A percentile compares a stretch with the other conserved stretches of the same genome.
These are phyloP conservation scores for Rhadinocentrus ornatus DNA, from an alignment of 2,797 vertebrate species.

Conservation along the genomic window DNA sequence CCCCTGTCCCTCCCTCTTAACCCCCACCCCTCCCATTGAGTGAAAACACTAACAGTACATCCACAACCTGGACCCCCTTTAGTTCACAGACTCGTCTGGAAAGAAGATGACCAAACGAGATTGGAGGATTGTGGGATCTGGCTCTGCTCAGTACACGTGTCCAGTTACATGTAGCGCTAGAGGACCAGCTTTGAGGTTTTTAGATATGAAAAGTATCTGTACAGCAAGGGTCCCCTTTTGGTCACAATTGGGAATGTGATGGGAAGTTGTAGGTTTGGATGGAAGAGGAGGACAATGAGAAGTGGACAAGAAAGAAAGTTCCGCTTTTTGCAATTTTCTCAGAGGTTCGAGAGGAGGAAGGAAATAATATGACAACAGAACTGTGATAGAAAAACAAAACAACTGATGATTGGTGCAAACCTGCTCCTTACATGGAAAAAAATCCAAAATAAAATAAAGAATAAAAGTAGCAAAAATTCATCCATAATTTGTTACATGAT, in stretches of 20 bases:
- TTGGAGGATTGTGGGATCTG: slow-evolving; percentile 65
- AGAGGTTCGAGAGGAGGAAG: slow-evolving; percentile 55
- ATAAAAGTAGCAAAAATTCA: slow-evolving; percentile 76
- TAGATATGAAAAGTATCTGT: slow-evolving; percentile 76
- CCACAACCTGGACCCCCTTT: slow-evolving; percentile 70
- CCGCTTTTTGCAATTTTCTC: slow-evolving; percentile 56
- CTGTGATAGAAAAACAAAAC: slow-evolving; percentile 44
- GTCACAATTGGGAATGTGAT: slow-evolving; percentile 79
- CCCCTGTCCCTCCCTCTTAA: slow-evolving; percentile 49
- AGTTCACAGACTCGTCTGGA: slow-evolving; percentile 72
- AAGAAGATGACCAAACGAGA: slow-evolving; percentile 50
- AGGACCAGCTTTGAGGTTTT: slow-evolving; percentile 73
- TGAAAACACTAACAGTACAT: slow-evolving; percentile 81
- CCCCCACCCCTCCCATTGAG: slow-evolving; percentile 59
- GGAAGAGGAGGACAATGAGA: slow-evolving; percentile 42
- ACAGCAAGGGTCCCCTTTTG: slow-evolving; percentile 78
- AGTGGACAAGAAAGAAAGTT: slow-evolving; percentile 59
- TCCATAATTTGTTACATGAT: slow-evolving; percentile 76
- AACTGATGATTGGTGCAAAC: slow-evolving; percentile 71
- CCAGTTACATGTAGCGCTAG: slow-evolving; percentile 69
- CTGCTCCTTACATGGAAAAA: slow-evolving; percentile 68
- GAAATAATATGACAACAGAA: slow-evolving; percentile 44
- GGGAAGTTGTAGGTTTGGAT: slow-evolving; percentile 54
- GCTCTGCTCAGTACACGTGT: slow-evolving; percentile 73
- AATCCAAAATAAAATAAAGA: slow-evolving; percentile 77